Evolutionary conservation across 2,113 vertebrate genomes (phyloP).

Genomic region (Larimichthys crocea): DNA sequence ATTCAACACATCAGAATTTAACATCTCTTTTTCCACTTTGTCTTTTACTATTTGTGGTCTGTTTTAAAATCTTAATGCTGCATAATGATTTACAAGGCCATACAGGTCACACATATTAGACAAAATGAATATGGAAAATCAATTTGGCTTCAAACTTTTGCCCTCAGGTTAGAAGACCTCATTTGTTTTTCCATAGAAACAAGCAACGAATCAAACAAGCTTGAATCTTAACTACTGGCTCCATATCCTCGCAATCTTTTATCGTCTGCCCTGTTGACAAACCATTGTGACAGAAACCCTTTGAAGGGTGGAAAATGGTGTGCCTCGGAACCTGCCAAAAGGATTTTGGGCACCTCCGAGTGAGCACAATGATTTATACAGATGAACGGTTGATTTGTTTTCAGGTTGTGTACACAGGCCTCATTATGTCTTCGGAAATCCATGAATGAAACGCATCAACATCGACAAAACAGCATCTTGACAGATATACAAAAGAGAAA

Average conservation of each 20-base stretch:
- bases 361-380: conserved; percentile 50
- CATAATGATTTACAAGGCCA: conserved; percentile 3
- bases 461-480: conserved; percentile 59
- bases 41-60: conserved; percentile 16
- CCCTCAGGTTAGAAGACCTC: conserved; percentile 4
- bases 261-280: conserved; percentile 62
- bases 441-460: conserved; percentile 47
- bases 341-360: conserved; percentile 38
- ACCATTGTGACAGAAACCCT: conserved; percentile 43
- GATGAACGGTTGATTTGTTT: conserved; percentile 58
- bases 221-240: background rate
- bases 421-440: conserved; percentile 61
- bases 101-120: conserved; percentile 6
- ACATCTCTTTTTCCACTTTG: conserved; percentile 23
- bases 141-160: conserved; percentile 20
- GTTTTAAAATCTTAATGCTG: conserved; percentile 10
- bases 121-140: conserved; percentile 49
- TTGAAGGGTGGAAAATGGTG: conserved; percentile 43
- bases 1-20: conserved; percentile 32
- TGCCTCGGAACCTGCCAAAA: conserved; percentile 37
- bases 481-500: conserved; percentile 41
- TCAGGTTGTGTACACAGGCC: conserved; percentile 64
- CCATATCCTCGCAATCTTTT: conserved; percentile 51
- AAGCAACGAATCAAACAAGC: conserved; percentile 29
- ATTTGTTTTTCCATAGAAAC: conserved; percentile 32